Base-by-base conservation (phyloP, 1,140 invertebrate genomes). In the Camponotus floridanus region DNA sequence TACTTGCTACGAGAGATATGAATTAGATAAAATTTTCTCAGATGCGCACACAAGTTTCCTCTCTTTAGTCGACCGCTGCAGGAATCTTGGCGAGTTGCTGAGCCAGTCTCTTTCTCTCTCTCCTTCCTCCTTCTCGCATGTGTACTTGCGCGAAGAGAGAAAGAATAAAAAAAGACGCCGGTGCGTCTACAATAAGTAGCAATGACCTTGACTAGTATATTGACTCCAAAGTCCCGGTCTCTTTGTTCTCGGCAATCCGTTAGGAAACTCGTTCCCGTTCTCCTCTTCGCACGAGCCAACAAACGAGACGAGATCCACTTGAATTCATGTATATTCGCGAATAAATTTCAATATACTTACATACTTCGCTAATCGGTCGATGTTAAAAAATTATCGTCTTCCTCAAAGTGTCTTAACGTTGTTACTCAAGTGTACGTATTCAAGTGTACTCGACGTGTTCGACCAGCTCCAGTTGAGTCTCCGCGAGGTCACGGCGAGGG, bases 171-270 rank as follows among this genome's bases (percentile, higher is more conserved):
- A 81, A 45, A 42, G 15, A 74, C 67, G 85, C 61, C 71, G 85
- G 76, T 87, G 67, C 70, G 79, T 88, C 85, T 73, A 64, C 73
- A 67, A 86, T 68, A 87, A 76, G 88, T 91, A 91, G 84, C 89
- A 88, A 91, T 88, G 90, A 90, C 89, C 90, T 90, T 91, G 90
- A 79, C 59, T 61, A 76, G 89, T 90, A 73, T 91, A 88, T 91
- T 90, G 90, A 91, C 90, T 91, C 90, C 79, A 45, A 62, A 71
- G 83, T 86, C 65, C 87, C 78, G 55, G 48, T 18, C 48, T 51
- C 87, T 91, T 90, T 90, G 86, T 90, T 90, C 88, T 87, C 70
- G 61, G 78, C 61, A 39, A 70, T 88, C 83, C 88, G 88, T 90
- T 87, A 90, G 76, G 86, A 84, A 88, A 90, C 87, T 86, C 76